Base-by-base conservation (phyloP, 2,113 vertebrate genomes). In the Sceloporus tristichus region DNA sequence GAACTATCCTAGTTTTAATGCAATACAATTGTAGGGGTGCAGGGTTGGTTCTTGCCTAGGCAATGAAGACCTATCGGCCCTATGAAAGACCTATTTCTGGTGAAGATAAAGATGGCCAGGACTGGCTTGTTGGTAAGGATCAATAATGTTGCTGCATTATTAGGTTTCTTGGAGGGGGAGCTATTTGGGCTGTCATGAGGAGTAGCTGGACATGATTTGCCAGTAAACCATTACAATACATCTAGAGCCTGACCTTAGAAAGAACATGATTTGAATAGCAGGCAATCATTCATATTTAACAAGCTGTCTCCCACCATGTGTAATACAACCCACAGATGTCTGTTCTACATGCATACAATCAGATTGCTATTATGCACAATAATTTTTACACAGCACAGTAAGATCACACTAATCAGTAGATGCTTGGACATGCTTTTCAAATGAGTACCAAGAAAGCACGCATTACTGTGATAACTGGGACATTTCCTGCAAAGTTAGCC, bases 201-300 rank as follows among this genome's bases (percentile, higher is more conserved):
- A 59, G 14, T 16, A 59, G 56, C 56, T 13, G 14, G 56, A 59
- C 10, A 59, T 59, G 56, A 59, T 59, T 59, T 59, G 56, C 56
- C 56, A 59, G 2, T 59, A 13, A 6, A 59, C 56, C 38, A 21
- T 21, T 76, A 38, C 40, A 48, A 76, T 2, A 40, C 25, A 23
- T 1, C 23, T 38, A 9, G 9, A 42, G 4, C 75, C 23, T 5
- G 2, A 40, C 18, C 21, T 48, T 42, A 76, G 40, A 6, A 48
- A 42, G 40, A 42, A 7, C 34, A 11, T 0, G 0, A 88, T 86
- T 88, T 84, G 77, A 11, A 90, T 56, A 74, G 0, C 0, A 9
- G 80, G 74, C 54, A 0, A 11, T 19, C 10, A 68, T 85, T 77
- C 71, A 16, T 90, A 90, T 81, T 88, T 89, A 56, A 81, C 48